Evolutionary conservation across 30 jellyfish, hydroid and myxozoan genomes (phyloP).

Genomic region (Catostylus mosaicus): DNA sequence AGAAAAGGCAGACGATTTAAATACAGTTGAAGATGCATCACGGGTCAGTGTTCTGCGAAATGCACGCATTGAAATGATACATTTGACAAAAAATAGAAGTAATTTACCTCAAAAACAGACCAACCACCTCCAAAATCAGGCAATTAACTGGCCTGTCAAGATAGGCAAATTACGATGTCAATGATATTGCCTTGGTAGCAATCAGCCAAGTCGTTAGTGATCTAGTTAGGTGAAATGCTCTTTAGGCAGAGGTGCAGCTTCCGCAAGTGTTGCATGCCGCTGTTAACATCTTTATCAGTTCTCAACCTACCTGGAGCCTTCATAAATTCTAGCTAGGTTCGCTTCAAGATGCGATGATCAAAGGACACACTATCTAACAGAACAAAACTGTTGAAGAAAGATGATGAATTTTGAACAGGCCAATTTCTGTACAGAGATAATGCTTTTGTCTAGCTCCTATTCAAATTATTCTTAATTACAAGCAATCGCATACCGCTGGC

Average conservation of each 20-base stretch:
- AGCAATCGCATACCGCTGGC: slow-evolving; percentile 86
- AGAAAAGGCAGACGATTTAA: too few relatives aligned
- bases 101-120: slow-evolving; percentile 49
- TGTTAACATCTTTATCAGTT: not conserved
- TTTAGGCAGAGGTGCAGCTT: slow-evolving; percentile 25
- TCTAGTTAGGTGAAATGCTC: not conserved
- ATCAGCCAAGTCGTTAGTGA: slow-evolving; percentile 4
- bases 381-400: slow-evolving; percentile 40
- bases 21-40: too few relatives aligned
- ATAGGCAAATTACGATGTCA: slow-evolving; percentile 31
- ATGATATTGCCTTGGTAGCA: not conserved
- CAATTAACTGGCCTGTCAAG: slow-evolving; percentile 60
- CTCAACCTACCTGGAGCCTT: too few relatives aligned
- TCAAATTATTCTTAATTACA: slow-evolving; percentile 80
- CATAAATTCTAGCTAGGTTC: too few relatives aligned
- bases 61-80: slow-evolving; percentile 39
- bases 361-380: slow-evolving; percentile 15
- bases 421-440: slow-evolving; percentile 85
- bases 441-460: slow-evolving; percentile 90
- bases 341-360: not conserved
- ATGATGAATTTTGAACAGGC: slow-evolving; percentile 57
- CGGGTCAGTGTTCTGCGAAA: too few relatives aligned
- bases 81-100: slow-evolving; percentile 25
- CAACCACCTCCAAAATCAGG: slow-evolving; percentile 67
- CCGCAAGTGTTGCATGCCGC: slow-evolving; percentile 20